These are phyloP conservation scores for Theodoxus fluviatilis DNA, from an alignment of 2,888 invertebrate species.

Conservation along the genomic window DNA sequence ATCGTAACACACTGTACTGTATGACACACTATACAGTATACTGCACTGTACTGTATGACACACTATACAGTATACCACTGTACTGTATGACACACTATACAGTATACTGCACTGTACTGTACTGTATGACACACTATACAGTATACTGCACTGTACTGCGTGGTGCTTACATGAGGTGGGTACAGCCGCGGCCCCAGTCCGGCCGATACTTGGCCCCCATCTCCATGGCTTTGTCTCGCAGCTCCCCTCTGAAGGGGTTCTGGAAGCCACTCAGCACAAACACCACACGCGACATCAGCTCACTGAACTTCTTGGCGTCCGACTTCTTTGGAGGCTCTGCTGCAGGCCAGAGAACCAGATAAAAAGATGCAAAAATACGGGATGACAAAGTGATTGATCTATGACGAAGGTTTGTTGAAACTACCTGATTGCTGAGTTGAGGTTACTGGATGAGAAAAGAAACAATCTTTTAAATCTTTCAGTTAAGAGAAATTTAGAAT, in stretches of 20 bases:
- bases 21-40: no score
- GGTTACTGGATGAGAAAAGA: not conserved
- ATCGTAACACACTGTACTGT: no score
- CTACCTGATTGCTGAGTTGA: not conserved
- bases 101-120: no score
- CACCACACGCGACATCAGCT: constrained; percentile 74
- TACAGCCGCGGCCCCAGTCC: constrained; percentile 79
- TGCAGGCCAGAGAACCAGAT: constrained; percentile 29
- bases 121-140: no score
- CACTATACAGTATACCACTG: no score
- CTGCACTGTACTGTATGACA: no score
- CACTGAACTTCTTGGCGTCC: constrained; percentile 65
- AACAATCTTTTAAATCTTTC: no score
- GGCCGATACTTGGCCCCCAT: constrained; percentile 82
- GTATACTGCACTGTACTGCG: no score
- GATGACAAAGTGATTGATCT: not conserved
- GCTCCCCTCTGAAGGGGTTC: constrained; percentile 77
- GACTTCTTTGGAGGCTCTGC: constrained; percentile 52
- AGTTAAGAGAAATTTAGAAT: no score
- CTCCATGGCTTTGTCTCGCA: constrained; percentile 75
- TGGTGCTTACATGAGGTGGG: constrained; percentile 81
- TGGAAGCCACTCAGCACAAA: constrained; percentile 87
- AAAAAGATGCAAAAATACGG: not conserved
- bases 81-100: no score
- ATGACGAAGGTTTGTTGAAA: not conserved